phyloP scores from a whole-genome alignment of 2,888 invertebrate genomes.

The Lochmaea capreae region DNA sequence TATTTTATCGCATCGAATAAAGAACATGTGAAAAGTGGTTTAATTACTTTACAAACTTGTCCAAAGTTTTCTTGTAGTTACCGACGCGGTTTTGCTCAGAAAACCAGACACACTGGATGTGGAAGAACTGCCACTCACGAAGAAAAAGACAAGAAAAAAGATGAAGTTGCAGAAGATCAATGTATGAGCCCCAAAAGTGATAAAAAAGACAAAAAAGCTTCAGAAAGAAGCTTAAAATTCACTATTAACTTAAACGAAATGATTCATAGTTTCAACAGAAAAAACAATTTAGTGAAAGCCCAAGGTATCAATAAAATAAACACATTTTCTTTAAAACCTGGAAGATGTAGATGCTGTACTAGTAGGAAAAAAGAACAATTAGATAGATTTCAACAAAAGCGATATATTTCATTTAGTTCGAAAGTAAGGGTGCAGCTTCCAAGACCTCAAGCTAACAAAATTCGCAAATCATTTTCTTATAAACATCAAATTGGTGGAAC shows the following conservation, averaged over 20 bases:
- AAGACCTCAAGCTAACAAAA: neutral
- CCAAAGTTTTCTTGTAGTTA: constrained; percentile 23
- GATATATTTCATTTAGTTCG: neutral
- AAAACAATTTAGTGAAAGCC: constrained; percentile 13
- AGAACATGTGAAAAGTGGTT: constrained; percentile 11
- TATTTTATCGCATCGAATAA: neutral
- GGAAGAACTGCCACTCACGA: constrained; percentile 19
- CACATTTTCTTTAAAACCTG: constrained; percentile 34
- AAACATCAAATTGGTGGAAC: neutral
- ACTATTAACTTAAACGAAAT: constrained; percentile 30
- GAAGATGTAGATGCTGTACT: constrained; percentile 29
- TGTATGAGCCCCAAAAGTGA: constrained; percentile 27
- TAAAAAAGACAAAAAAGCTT: constrained; percentile 13
- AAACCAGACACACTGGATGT: constrained; percentile 16
- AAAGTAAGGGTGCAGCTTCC: neutral
- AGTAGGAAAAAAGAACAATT: constrained; percentile 19
- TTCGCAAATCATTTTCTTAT: neutral
- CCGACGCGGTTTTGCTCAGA: constrained; percentile 34
- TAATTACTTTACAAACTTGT: constrained; percentile 19
- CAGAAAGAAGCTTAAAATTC: constrained; percentile 24
- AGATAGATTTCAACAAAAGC: constrained; percentile 3
- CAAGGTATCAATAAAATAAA: constrained; percentile 38
- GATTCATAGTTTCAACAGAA: constrained; percentile 24
- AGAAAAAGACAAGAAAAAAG: constrained; percentile 32
- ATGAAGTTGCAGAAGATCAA: constrained; percentile 31